Conservation (phyloP, 2,113 vertebrate species). For the Lethenteron camtschaticum region DNA sequence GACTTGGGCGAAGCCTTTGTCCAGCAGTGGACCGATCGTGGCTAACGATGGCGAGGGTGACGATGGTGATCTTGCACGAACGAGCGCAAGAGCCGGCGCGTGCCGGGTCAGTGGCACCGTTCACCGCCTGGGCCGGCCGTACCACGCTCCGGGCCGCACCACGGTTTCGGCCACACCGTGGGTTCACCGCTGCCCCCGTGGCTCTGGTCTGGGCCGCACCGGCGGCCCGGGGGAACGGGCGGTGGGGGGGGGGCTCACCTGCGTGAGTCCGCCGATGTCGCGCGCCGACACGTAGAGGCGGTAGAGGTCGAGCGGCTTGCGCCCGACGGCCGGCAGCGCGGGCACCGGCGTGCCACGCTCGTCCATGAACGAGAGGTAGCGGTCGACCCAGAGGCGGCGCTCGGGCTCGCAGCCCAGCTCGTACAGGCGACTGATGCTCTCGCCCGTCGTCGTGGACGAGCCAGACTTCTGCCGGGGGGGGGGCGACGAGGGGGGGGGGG, state of each 20-base stretch:
- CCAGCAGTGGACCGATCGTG: no score
- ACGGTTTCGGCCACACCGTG: no score
- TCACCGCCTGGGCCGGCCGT: no score
- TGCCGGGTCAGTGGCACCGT: no score
- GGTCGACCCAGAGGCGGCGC: conserved; percentile 93
- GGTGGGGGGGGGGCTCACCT: conserved; percentile 25
- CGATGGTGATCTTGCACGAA: no score
- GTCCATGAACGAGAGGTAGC: conserved; percentile 72
- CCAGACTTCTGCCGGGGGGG: conserved; percentile 55
- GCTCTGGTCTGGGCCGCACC: no score
- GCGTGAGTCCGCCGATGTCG: conserved; percentile 83
- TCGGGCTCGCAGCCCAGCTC: conserved; percentile 87
- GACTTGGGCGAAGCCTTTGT: no score
- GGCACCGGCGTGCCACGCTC: conserved; percentile 87
- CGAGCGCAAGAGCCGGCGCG: no score
- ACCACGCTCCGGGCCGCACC: no score
- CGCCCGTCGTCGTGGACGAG: conserved; percentile 88
- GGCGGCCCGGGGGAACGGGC: background rate
- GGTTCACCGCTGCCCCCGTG: no score
- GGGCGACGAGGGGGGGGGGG: background rate
- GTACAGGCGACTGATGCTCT: conserved; percentile 84
- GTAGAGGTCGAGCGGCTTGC: conserved; percentile 89
- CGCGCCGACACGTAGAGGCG: conserved; percentile 84
- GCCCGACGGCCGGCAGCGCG: conserved; percentile 80
- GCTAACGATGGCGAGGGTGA: no score